Evolutionary conservation across 2,797 vertebrate genomes (phyloP), one percentile per base, ranked within the genome.

Genomic region (Mormyrus proboscirostris): DNA sequence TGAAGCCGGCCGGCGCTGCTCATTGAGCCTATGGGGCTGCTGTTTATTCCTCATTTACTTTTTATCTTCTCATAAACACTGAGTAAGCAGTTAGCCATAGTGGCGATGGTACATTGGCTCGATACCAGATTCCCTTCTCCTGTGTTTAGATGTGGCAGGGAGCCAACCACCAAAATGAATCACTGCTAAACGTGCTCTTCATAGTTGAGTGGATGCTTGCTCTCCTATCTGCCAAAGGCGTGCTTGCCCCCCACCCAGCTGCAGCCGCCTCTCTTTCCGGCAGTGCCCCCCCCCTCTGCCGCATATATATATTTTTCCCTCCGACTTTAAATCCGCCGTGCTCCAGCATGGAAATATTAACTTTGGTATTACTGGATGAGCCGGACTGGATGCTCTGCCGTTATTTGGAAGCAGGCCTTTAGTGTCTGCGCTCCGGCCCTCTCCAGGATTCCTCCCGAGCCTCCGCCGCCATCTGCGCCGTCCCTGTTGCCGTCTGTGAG

Each of bases 381-480:
- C 82, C 44, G 82, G 82, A 96, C 91, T 93, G 95, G 95, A 94
- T 94, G 95, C 94, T 91, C 94, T 94, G 94, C 94, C 95, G 95
- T 93, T 95, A 95, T 95, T 96, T 96, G 95, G 96, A 96, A 95
- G 93, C 95, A 94, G 92, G 86, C 95, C 93, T 93, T 94, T 93
- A 93, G 94, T 96, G 96, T 95, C 93, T 89, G 93, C 96, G 95
- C 94, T 94, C 69, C 49, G 94, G 95, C 94, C 93, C 95, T 95
- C 95, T 94, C 92, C 95, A 96, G 95, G 94, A 96, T 96, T 95
- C 95, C 95, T 96, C 96, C 96, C 96, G 96, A 96, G 96, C 96
- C 96, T 73, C 96, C 95, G 95, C 95, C 93, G 92, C 96, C 96
- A 96, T 96, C 96, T 97, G 96, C 95, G 96, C 95, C 93, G 82